phyloP scores from a whole-genome alignment of 2,797 vertebrate genomes.

The Eidolon dupreanum region DNA sequence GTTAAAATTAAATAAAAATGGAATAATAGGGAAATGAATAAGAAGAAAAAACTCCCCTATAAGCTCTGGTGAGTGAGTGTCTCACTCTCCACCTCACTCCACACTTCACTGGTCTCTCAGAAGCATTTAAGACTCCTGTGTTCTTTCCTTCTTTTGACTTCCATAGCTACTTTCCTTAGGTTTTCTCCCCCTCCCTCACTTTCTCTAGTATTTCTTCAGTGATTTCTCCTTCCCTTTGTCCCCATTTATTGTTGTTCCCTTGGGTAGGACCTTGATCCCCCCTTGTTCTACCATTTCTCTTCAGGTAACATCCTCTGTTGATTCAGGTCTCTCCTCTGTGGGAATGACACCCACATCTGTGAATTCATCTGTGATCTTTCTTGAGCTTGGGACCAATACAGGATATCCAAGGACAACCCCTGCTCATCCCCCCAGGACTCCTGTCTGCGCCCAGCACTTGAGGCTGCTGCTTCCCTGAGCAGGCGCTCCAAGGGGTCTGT shows the following conservation, averaged over 20 bases:
- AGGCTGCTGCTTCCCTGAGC: neutral
- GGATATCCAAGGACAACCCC: neutral
- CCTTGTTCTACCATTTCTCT: neutral
- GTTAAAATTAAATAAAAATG: neutral
- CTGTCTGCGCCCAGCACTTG: accelerated
- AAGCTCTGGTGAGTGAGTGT: accelerated
- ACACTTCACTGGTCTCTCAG: neutral
- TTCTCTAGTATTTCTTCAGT: neutral
- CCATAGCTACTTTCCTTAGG: neutral
- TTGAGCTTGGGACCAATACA: neutral
- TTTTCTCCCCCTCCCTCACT: neutral
- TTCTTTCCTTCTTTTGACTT: neutral
- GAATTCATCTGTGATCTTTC: neutral
- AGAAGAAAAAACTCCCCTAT: neutral
- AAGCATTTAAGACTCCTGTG: neutral
- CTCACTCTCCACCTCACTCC: accelerated
- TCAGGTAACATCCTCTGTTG: accelerated
- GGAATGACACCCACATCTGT: neutral
- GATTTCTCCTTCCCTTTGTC: neutral
- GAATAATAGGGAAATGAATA: neutral
- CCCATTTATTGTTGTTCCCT: accelerated
- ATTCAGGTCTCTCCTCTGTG: neutral
- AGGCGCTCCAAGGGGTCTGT: neutral
- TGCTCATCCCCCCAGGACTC: neutral
- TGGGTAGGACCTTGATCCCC: accelerated